Evolutionary conservation across 2,888 invertebrate species (phyloP).

Genomic region (Sericinus montela): DNA sequence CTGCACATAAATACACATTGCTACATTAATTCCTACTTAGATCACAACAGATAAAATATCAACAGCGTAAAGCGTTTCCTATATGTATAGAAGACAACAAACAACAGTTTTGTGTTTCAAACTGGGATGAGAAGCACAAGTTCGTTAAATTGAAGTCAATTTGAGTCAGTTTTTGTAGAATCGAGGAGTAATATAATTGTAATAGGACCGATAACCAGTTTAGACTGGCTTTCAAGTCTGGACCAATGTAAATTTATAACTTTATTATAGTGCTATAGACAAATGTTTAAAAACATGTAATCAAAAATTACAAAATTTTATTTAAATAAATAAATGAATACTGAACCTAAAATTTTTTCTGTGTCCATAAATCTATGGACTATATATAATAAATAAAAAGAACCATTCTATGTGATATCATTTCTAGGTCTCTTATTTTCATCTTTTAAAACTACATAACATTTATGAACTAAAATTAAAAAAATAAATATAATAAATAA

Average conservation of each 20-base stretch:
- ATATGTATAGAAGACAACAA: constrained; percentile 7
- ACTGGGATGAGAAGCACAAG: constrained; percentile 3
- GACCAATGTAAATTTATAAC: constrained; percentile 44
- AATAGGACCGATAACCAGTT: constrained; percentile 52
- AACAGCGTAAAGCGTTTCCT: constrained; percentile 1
- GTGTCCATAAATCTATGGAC: too few relatives aligned
- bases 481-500: too few relatives aligned
- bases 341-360: too few relatives aligned
- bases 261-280: constrained; percentile 30
- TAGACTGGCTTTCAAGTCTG: constrained; percentile 50
- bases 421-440: too few relatives aligned
- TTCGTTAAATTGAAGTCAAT: constrained; percentile 27
- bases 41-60: constrained; percentile 24
- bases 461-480: too few relatives aligned
- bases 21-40: constrained; percentile 24
- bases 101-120: background rate
- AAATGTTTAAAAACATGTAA: too few relatives aligned
- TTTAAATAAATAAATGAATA: too few relatives aligned
- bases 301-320: too few relatives aligned
- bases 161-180: constrained; percentile 41
- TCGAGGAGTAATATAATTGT: constrained; percentile 46
- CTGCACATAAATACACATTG: constrained; percentile 29
- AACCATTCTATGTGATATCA: too few relatives aligned
- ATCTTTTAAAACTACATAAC: too few relatives aligned
- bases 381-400: too few relatives aligned